phyloP scores from a whole-genome alignment of 2,888 invertebrate species.

The Anthophora plumipes region DNA sequence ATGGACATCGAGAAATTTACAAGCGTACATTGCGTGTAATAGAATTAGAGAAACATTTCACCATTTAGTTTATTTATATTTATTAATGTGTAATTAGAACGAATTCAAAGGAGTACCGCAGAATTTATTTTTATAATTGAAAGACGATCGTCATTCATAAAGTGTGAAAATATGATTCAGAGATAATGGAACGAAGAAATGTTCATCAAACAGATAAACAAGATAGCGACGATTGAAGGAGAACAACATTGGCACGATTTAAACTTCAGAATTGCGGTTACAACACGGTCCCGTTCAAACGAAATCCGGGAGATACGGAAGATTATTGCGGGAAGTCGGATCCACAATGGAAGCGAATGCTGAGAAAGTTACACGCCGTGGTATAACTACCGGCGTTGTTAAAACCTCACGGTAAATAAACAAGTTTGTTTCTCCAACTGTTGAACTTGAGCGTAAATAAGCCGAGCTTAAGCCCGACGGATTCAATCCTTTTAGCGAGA shows the following conservation, averaged over 20 bases:
- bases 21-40: background rate
- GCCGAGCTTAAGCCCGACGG: background rate
- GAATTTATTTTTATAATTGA: too few species aligned
- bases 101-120: too few species aligned
- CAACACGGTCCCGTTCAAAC: background rate
- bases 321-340: background rate
- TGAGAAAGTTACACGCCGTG: background rate
- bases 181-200: background rate
- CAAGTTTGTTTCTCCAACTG: background rate
- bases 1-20: background rate
- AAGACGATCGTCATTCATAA: too few species aligned
- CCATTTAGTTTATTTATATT: too few species aligned
- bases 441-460: background rate
- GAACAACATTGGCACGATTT: background rate
- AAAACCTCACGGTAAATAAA: background rate
- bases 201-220: background rate
- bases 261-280: background rate
- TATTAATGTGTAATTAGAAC: too few species aligned
- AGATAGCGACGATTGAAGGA: background rate
- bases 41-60: too few species aligned
- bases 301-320: background rate
- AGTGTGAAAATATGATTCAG: too few species aligned
- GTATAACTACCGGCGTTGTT: background rate
- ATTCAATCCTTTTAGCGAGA: background rate
- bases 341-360: background rate